Evolutionary conservation across 2,888 invertebrate species (phyloP).

Genomic region (Scrobipalpa costella): DNA sequence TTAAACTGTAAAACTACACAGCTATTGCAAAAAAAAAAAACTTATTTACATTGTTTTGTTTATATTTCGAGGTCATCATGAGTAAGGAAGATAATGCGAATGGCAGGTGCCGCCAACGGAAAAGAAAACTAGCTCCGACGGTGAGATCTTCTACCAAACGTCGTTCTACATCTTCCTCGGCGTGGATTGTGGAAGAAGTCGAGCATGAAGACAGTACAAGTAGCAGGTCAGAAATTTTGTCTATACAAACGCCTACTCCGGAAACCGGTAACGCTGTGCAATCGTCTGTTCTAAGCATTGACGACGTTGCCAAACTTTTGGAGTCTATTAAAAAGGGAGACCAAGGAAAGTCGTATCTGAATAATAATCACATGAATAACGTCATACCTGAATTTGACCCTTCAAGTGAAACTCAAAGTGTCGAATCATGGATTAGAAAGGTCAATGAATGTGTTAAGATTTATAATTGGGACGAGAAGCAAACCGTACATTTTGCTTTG

Average conservation of each 20-base stretch:
- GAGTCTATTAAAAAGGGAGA: background rate
- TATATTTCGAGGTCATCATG: background rate
- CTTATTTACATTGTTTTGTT: background rate
- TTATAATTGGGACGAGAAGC: too few relatives aligned
- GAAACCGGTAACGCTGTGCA: background rate
- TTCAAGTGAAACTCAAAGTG: background rate
- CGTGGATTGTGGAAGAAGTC: conserved; percentile 3
- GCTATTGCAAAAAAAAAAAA: too few relatives aligned
- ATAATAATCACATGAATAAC: background rate
- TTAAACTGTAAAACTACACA: too few relatives aligned
- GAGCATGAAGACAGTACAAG: background rate
- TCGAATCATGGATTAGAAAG: background rate
- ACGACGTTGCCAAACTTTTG: background rate
- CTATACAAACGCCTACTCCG: background rate
- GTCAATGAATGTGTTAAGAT: too few relatives aligned
- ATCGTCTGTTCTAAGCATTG: background rate
- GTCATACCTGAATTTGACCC: background rate
- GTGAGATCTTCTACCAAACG: background rate
- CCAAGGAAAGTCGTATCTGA: background rate
- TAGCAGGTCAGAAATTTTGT: background rate
- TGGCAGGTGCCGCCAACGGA: background rate
- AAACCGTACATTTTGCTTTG: background rate
- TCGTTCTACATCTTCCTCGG: background rate
- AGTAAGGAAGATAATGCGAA: too few relatives aligned
- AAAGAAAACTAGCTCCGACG: background rate